Evolutionary conservation across 2,797 vertebrate genomes (phyloP).

Genomic region (Falco peregrinus): DNA sequence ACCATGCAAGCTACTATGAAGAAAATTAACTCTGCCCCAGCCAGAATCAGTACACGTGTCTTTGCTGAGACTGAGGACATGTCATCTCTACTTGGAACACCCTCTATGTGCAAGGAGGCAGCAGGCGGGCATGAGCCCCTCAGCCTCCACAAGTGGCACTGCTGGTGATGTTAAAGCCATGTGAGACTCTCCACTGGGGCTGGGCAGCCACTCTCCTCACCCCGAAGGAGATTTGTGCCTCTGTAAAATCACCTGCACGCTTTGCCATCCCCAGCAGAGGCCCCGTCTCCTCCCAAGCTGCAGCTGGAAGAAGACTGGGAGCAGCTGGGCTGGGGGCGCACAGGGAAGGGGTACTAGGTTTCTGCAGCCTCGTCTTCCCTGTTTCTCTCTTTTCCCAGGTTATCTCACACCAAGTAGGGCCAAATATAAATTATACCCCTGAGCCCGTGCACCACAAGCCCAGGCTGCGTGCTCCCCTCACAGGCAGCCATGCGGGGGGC

Average conservation of each 20-base stretch:
- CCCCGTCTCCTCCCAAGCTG: fast-evolving
- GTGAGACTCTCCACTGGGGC: too few species aligned
- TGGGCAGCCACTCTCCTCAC: not conserved
- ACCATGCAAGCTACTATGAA: not conserved
- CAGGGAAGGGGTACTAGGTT: not conserved
- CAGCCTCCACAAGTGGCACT: too few species aligned
- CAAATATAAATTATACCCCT: not conserved
- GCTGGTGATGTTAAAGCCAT: not conserved
- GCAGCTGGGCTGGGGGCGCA: not conserved
- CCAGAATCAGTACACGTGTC: fast-evolving
- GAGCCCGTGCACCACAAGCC: fast-evolving
- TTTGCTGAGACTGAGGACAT: not conserved
- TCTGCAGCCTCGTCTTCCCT: not conserved
- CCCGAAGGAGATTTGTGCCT: not conserved
- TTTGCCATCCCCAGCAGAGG: not conserved
- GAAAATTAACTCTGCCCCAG: not conserved
- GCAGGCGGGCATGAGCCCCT: not conserved
- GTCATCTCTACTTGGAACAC: too few species aligned
- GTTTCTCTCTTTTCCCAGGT: not conserved
- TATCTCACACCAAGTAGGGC: too few species aligned
- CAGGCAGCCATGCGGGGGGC: not conserved
- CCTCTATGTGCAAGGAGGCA: not conserved
- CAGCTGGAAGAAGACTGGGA: not conserved
- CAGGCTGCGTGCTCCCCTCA: not conserved
- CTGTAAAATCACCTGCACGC: not conserved